Percentiles rank a stretch among this genome's conserved stretches.
phyloP scores from a whole-genome alignment of 2,113 vertebrate species.

The Gopherus flavomarginatus region DNA sequence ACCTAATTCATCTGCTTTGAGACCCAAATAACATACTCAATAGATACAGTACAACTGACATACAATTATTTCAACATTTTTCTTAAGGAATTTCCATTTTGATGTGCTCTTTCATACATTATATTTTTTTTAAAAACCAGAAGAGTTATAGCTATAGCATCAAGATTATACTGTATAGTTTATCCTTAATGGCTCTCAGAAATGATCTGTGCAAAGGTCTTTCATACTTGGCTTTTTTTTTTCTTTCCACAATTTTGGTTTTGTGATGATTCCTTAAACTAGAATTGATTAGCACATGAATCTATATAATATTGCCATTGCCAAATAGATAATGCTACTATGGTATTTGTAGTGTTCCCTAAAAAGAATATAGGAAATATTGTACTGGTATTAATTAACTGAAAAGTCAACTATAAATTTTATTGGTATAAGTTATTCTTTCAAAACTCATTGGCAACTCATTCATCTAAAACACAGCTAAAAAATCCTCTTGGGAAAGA shows the following conservation, averaged over 20 bases:
- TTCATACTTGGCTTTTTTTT: not conserved
- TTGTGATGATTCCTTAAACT: not conserved
- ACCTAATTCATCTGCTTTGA: not conserved
- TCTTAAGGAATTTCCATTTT: not conserved
- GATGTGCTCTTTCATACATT: not conserved
- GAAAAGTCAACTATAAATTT: not conserved
- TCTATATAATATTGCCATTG: not conserved
- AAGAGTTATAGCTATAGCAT: not conserved
- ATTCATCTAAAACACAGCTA: not conserved
- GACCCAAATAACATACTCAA: not conserved
- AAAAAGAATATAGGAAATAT: not conserved
- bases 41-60: not conserved
- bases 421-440: not conserved
- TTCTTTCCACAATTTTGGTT: not conserved
- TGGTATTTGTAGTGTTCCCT: not conserved
- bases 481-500: not conserved
- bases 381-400: not conserved
- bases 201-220: accelerated
- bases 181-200: not conserved
- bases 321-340: not conserved
- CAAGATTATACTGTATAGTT: not conserved
- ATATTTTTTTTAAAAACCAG: not conserved
- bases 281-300: not conserved
- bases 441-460: not conserved
- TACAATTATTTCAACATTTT: not conserved